These are phyloP conservation scores for Fukomys damarensis DNA, from an alignment of 2,113 vertebrate genomes.

Conservation along the genomic window DNA sequence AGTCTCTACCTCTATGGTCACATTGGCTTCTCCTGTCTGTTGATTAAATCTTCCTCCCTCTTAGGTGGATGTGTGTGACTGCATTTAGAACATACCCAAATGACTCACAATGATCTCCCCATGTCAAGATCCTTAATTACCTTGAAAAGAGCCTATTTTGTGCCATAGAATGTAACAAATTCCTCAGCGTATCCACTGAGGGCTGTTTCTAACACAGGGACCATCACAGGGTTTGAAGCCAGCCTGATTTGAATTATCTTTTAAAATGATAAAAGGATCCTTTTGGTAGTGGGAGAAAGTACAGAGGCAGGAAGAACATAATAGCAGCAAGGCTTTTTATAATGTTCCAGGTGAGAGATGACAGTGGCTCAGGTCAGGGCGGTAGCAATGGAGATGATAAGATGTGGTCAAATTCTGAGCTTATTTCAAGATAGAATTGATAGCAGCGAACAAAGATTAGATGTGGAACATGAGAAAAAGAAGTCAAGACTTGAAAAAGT, in stretches of 20 bases:
- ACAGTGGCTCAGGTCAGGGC: neutral
- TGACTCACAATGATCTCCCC: neutral
- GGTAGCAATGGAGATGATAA: too few species aligned
- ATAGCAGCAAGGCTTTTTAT: neutral
- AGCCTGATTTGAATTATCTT: neutral
- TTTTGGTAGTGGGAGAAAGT: neutral
- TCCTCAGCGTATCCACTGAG: neutral
- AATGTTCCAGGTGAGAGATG: neutral
- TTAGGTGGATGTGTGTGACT: neutral
- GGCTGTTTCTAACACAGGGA: neutral
- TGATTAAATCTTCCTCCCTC: neutral
- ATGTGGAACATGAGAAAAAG: neutral
- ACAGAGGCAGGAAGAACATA: neutral
- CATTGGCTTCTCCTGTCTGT: neutral
- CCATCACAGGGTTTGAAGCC: too few species aligned
- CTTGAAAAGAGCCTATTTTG: neutral
- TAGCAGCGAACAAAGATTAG: neutral
- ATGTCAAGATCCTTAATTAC: neutral
- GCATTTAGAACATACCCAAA: neutral
- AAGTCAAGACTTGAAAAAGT: neutral
- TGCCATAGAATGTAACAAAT: neutral
- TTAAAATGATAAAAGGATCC: neutral
- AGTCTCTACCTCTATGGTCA: neutral
- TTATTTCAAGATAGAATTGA: neutral
- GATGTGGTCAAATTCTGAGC: neutral